These are phyloP conservation scores for Euura lappo DNA, from an alignment of 1,140 invertebrate genomes.

Conservation along the genomic window DNA sequence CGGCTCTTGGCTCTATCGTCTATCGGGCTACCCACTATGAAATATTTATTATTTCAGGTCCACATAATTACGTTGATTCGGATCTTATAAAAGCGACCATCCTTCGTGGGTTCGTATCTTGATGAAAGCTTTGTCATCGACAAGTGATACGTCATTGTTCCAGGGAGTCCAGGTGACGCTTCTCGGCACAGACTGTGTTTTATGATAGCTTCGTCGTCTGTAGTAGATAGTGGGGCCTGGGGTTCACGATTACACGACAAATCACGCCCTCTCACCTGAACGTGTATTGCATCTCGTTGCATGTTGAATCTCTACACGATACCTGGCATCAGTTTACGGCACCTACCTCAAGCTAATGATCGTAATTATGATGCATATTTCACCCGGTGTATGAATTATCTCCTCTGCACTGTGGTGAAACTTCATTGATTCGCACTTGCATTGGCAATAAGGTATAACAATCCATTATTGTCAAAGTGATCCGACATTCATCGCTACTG, in stretches of 20 bases:
- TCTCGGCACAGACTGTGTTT: slow-evolving; percentile 10
- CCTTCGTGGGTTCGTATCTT: neutral
- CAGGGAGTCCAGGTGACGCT: slow-evolving; percentile 7
- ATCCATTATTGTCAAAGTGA: no score
- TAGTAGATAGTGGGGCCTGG: neutral
- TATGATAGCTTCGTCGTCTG: slow-evolving; percentile 5
- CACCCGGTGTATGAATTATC: no score
- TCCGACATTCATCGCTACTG: no score
- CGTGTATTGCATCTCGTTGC: neutral
- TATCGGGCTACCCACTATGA: no score
- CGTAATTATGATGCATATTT: no score
- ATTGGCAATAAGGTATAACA: no score
- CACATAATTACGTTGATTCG: neutral
- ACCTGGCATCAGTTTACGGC: no score
- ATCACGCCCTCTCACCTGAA: slow-evolving; percentile 2
- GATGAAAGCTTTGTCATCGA: slow-evolving; percentile 3
- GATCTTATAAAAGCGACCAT: neutral
- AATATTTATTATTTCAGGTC: neutral
- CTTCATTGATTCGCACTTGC: no score
- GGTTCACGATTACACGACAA: neutral
- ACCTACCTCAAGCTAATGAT: no score
- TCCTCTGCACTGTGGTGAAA: no score
- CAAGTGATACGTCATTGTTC: slow-evolving; percentile 8
- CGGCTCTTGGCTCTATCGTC: no score
- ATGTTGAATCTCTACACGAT: no score